Evolutionary conservation across 1,140 invertebrate genomes (phyloP), one percentile per base, ranked within the genome.

Genomic region (Drosophila aff.): DNA sequence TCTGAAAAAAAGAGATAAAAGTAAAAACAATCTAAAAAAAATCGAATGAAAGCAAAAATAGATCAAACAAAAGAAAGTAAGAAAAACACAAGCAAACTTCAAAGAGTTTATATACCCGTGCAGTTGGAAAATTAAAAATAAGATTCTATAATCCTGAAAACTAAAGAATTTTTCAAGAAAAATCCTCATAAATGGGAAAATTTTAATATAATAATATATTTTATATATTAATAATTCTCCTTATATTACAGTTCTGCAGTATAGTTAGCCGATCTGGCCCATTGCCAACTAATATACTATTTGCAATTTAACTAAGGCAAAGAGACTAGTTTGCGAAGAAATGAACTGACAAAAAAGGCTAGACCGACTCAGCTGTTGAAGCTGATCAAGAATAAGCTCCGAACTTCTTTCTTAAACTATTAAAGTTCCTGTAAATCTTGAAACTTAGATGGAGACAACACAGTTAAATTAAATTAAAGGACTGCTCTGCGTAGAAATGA

Each of bases 21-120:
- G 36, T 16, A 44, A n/a, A 43, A 10, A 4, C 15, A 18, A 44
- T 21, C n/a, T 3, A 60, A 31, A 36, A 68, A 58, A 68, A 58
- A 33, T 44, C 38, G 3, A n/a, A 13, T 18, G 13, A 58, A 64
- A 60, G 36, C 18, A 23, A 13, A 58, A 52, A 33, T 36, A 71
- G 9, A 21, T 3, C 6, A 36, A 23, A 41, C 28, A 15, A 26
- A 38, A 62, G n/a, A 15, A 18, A 21, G 15, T 47, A 43, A 26
- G 21, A 7, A 7, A 49, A 23, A 18, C 15, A 9, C 3, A 44
- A 46, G 15, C 13, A 1, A 53, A 21, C 5, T 52, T 50, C 1
- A 10, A 13, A 33, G 4, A 18, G 6, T 7, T 31, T 52, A 33
- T 21, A 33, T 33, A 18, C 28, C 0, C 11, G 33, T 9, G n/a